Conservation (phyloP, 2,113 vertebrate species). For the Sclerurus mexicanus region DNA sequence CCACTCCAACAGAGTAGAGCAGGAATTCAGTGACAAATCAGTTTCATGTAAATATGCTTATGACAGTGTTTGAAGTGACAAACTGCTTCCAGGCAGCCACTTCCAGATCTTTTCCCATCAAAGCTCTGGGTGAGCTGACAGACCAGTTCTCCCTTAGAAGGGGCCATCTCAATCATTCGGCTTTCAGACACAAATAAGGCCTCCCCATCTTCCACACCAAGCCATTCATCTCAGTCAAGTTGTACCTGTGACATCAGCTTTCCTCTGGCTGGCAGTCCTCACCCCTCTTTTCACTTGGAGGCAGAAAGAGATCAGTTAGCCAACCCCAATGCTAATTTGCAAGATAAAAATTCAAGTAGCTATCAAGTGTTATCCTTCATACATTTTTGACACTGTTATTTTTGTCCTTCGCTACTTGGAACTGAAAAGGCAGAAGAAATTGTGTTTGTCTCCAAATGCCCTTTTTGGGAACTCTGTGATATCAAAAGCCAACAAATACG, state of each 20-base stretch:
- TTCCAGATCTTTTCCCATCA: background rate
- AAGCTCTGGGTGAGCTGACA: background rate
- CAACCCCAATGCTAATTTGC: background rate
- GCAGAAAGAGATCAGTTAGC: background rate
- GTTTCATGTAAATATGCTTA: background rate
- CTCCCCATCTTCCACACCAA: background rate
- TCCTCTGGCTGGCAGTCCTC: background rate
- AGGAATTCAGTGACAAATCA: background rate
- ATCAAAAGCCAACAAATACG: slow-evolving; percentile 40
- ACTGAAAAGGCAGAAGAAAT: slow-evolving; percentile 64
- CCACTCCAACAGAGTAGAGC: background rate
- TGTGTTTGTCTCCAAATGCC: slow-evolving; percentile 48
- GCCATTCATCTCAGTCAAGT: background rate
- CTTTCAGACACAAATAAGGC: background rate
- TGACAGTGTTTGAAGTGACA: background rate
- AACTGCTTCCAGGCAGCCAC: background rate
- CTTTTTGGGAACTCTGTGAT: slow-evolving; percentile 60
- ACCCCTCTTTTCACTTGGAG: background rate
- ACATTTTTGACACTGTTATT: background rate
- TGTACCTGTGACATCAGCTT: background rate
- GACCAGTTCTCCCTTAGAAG: background rate
- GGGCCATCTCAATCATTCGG: background rate
- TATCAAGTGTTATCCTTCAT: background rate
- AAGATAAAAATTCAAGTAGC: background rate
- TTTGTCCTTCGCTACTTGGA: slow-evolving; percentile 29